Evolutionary conservation across 2,888 invertebrate genomes (phyloP), one percentile per base, ranked within the genome.

Genomic region (Maniola hyperantus): DNA sequence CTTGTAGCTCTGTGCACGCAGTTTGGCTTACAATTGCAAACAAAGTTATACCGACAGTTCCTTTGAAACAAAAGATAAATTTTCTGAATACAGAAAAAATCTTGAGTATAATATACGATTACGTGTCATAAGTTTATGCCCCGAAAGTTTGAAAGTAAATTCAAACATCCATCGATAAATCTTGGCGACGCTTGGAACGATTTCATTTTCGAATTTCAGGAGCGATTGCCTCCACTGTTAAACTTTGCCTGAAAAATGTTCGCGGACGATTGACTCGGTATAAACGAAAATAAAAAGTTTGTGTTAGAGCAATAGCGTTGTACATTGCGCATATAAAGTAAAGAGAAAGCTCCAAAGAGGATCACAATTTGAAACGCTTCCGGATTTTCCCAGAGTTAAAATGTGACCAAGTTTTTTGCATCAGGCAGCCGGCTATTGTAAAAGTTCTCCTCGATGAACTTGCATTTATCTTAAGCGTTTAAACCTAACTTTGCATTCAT

Each of bases 201-300:
- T 91, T 92, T 92, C 91, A 92, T 92, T 92, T 92, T 92, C 92
- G 92, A 90, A 91, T 91, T 91, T 91, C 92, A 90, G 91, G 89
- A 92, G 84, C 92, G 91, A 92, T 92, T 92, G 91, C 90, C 89
- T 88, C 90, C 85, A 90, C 89, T 91, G 92, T 92, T 91, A 91
- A 92, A 92, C 89, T 92, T 92, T 92, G 90, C 89, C 89, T 92
- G 92, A 91, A 92, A 92, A 92, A 89, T 92, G 88, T 91, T 91
- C 89, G 86, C 88, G 89, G 90, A 86, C 92, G 91, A 92, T 92
- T 92, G 92, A 91, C 91, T 91, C 86, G 83, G 86, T 88, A 91
- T 92, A 90, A 91, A 89, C 90, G 92, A 91, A 91, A 91, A 92
- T 92, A 92, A 91, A 91, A 92, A 91, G 90, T 92, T 88, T 86